Percentiles rank a stretch among this genome's conserved stretches.
phyloP scores from a whole-genome alignment of 2,113 vertebrate species.

The Gymnorhina tibicen region DNA sequence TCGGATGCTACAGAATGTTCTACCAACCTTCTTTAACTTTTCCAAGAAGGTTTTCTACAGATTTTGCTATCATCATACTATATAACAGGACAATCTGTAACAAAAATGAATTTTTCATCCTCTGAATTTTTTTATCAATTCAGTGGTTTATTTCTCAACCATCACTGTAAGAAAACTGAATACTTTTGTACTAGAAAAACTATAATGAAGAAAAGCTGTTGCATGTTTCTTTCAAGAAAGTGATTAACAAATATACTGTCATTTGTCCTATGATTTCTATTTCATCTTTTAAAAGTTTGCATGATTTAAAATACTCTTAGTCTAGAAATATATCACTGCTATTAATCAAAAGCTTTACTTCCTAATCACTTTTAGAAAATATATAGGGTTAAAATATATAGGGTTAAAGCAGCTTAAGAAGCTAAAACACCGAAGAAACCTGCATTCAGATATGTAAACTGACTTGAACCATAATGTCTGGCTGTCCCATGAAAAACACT shows the following conservation, averaged over 20 bases:
- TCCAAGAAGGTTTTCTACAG: background rate
- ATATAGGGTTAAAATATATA: background rate
- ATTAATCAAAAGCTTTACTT: background rate
- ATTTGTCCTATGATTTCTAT: background rate
- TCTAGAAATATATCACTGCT: background rate
- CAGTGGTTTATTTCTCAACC: background rate
- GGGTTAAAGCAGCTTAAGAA: background rate
- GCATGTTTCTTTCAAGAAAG: background rate
- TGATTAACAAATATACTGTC: background rate
- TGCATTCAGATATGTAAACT: background rate
- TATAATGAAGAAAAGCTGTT: background rate
- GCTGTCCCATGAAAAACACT: background rate
- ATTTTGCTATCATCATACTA: background rate
- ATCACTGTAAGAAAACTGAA: background rate
- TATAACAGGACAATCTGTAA: background rate
- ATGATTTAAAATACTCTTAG: background rate
- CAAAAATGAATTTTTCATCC: background rate
- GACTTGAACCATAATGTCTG: background rate
- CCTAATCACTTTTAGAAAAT: background rate
- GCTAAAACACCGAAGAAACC: background rate
- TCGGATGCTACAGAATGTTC: background rate
- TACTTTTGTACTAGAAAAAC: background rate
- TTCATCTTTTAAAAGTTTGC: background rate
- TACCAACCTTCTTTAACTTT: background rate
- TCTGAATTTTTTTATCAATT: background rate